Percentiles rank a stretch among this genome's conserved stretches.
phyloP scores from a whole-genome alignment of 2,797 vertebrate species.

The Propithecus perrieri region DNA sequence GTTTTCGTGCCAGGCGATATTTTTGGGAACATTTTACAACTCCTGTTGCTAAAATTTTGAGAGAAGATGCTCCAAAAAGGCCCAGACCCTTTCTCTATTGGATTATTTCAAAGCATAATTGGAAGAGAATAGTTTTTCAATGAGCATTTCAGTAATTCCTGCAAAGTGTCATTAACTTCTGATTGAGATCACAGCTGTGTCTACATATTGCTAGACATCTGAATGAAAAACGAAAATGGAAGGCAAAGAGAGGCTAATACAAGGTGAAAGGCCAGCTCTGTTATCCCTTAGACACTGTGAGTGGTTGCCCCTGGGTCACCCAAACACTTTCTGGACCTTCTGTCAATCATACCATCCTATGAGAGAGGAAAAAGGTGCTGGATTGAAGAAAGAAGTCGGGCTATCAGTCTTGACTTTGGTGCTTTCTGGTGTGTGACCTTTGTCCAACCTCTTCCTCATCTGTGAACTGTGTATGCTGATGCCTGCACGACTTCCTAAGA shows the following conservation, averaged over 20 bases:
- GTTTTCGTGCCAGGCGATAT: constrained; percentile 65
- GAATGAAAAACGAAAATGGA: background rate
- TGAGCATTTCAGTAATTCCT: constrained; percentile 16
- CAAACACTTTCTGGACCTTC: background rate
- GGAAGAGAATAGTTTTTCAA: constrained; percentile 41
- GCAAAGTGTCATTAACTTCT: background rate
- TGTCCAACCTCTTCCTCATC: background rate
- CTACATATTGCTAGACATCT: background rate
- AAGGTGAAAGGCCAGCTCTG: background rate
- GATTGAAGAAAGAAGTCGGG: background rate
- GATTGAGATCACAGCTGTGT: background rate
- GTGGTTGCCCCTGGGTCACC: background rate
- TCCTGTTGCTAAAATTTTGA: constrained; percentile 67
- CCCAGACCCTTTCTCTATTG: background rate
- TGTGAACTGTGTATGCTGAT: background rate
- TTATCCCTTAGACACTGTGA: background rate
- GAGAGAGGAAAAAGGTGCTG: background rate
- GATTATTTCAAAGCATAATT: constrained; percentile 48
- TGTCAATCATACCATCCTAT: background rate
- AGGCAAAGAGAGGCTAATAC: background rate
- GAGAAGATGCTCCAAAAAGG: constrained; percentile 59
- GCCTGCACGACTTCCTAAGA: background rate
- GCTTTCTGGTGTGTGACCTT: background rate
- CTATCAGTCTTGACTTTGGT: background rate
- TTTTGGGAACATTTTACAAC: constrained; percentile 72